Evolutionary conservation across 2,797 vertebrate species (phyloP).

Genomic region (Enteromius afrohamiltoni): DNA sequence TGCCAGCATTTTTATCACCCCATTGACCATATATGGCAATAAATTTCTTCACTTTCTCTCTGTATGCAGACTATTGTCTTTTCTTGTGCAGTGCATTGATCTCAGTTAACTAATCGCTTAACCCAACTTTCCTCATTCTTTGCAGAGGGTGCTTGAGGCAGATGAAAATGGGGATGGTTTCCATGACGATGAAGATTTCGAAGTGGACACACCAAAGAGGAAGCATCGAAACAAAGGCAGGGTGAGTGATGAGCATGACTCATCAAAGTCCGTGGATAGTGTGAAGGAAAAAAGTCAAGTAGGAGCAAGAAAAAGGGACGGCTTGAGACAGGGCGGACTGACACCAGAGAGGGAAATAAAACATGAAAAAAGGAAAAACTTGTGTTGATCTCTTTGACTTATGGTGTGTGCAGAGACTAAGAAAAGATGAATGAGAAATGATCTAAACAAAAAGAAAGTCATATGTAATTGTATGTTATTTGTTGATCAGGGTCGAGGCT

Average conservation of each 20-base stretch:
- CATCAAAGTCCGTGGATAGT: conserved; percentile 29
- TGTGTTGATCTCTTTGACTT: not conserved
- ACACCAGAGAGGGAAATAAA: conserved; percentile 4
- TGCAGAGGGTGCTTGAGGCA: conserved; percentile 92
- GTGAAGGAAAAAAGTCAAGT: conserved; percentile 23
- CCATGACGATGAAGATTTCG: conserved; percentile 93
- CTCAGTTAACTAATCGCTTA: conserved; percentile 1
- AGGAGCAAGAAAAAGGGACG: conserved; percentile 23
- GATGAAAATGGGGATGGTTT: conserved; percentile 94
- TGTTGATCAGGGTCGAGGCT: conserved; percentile 85
- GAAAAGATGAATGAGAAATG: not conserved
- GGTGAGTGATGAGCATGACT: conserved; percentile 76
- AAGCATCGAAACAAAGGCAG: conserved; percentile 94
- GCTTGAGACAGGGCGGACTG: not conserved
- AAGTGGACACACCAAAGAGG: conserved; percentile 93
- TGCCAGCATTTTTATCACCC: not conserved
- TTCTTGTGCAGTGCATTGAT: not conserved
- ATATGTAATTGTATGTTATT: not conserved
- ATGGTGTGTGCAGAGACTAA: not conserved
- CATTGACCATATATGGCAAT: not conserved
- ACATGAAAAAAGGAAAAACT: not conserved
- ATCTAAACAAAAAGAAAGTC: not conserved
- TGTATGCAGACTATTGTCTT: not conserved
- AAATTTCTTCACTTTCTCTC: conserved; percentile 4
- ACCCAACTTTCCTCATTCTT: conserved; percentile 6